A percentile compares a stretch with the other conserved stretches of the same genome.
These are phyloP conservation scores for Pilophorus perplexus DNA, from an alignment of 2,888 invertebrate species.

Conservation along the genomic window DNA sequence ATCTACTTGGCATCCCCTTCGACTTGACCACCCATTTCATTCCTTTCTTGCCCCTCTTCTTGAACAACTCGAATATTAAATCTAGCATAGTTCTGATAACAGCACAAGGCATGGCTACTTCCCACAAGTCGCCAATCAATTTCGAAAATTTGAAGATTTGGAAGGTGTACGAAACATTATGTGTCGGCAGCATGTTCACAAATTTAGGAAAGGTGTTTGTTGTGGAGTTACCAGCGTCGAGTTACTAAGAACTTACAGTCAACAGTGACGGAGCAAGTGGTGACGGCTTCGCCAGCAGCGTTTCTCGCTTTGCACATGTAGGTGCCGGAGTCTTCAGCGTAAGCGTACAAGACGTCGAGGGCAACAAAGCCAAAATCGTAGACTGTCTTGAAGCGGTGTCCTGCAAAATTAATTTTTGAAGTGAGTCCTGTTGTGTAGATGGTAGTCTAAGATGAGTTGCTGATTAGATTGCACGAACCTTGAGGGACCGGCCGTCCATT, in stretches of 20 bases:
- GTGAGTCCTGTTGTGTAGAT: neutral
- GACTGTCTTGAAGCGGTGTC: slow-evolving; percentile 92
- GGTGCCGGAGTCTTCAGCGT: slow-evolving; percentile 94
- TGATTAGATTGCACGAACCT: slow-evolving; percentile 52
- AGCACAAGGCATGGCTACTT: slow-evolving; percentile 3
- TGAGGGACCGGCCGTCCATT: slow-evolving; percentile 90
- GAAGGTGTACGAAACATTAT: neutral
- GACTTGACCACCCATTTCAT: no score
- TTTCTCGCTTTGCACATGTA: slow-evolving; percentile 96
- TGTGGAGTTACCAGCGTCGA: no score
- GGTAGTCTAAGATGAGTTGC: neutral
- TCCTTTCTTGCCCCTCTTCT: neutral
- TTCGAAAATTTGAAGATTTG: no score
- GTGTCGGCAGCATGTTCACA: neutral
- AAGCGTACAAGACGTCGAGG: slow-evolving; percentile 92
- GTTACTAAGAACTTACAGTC: slow-evolving; percentile 71
- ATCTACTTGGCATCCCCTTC: no score
- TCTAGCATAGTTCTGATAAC: neutral
- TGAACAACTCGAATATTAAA: neutral
- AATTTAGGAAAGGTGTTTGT: no score
- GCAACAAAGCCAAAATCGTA: slow-evolving; percentile 98
- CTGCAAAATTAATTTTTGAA: slow-evolving; percentile 50
- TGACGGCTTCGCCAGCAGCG: slow-evolving; percentile 91
- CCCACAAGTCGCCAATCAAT: neutral
- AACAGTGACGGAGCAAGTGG: slow-evolving; percentile 84